A percentile compares a stretch with the other conserved stretches of the same genome.
Conservation (phyloP, 2,888 invertebrate genomes). For the Nysson spinosus region DNA sequence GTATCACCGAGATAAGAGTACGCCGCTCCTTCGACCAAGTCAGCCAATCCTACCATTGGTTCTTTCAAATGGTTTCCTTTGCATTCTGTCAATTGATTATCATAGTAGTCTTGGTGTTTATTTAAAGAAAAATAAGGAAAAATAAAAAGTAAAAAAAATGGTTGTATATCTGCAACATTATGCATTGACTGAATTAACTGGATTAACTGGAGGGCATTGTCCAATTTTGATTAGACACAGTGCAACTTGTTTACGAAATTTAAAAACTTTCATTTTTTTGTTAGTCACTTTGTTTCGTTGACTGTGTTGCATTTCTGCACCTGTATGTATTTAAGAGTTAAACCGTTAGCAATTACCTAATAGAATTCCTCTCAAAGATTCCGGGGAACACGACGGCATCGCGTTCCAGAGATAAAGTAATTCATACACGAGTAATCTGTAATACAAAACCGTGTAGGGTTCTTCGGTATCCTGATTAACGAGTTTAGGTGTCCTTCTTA, state of each 20-base stretch:
- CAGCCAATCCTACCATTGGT: constrained; percentile 80
- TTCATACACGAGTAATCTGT: constrained; percentile 82
- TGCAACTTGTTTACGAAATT: too few species aligned
- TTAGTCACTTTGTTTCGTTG: too few species aligned
- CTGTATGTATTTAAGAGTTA: too few species aligned
- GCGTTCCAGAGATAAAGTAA: constrained; percentile 85
- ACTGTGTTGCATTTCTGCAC: too few species aligned
- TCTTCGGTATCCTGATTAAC: constrained; percentile 59
- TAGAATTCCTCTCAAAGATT: constrained; percentile 75
- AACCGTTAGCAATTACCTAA: constrained; percentile 71
- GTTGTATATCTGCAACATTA: neutral
- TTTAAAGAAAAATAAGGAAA: too few species aligned
- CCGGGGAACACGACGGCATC: constrained; percentile 79
- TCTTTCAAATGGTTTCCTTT: constrained; percentile 71
- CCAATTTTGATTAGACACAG: too few species aligned
- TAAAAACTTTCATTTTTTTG: too few species aligned
- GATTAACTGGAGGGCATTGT: too few species aligned
- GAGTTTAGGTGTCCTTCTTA: constrained; percentile 68
- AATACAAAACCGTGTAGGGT: constrained; percentile 74
- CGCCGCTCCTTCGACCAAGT: constrained; percentile 79
- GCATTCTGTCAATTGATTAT: constrained; percentile 70
- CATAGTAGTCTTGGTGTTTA: too few species aligned
- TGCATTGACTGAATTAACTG: neutral
- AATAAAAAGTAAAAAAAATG: neutral
- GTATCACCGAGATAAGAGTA: constrained; percentile 76